A percentile compares a stretch with the other conserved stretches of the same genome.
phyloP scores from a whole-genome alignment of 2,888 invertebrate genomes.

The Drepana falcataria region DNA sequence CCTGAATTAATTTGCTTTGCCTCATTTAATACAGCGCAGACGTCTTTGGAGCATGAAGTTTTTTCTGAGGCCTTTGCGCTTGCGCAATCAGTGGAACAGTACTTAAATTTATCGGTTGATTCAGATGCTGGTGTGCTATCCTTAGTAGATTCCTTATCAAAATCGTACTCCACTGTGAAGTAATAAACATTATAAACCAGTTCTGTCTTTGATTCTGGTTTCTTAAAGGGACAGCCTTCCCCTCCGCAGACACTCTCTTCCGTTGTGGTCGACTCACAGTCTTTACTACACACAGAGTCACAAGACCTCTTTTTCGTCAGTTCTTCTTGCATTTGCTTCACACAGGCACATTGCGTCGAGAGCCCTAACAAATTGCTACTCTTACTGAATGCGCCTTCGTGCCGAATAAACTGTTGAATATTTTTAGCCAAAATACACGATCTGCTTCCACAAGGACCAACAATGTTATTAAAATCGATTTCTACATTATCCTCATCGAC shows the following conservation, averaged over 20 bases:
- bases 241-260: conserved; percentile 42
- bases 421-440: conserved; percentile 57
- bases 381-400: conserved; percentile 50
- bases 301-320: conserved; percentile 41
- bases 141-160: conserved; percentile 25
- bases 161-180: conserved; percentile 60
- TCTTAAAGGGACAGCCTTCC: conserved; percentile 42
- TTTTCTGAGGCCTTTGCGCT: conserved; percentile 35
- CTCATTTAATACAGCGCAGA: conserved; percentile 29
- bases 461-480: conserved; percentile 49
- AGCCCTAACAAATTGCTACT: conserved; percentile 43
- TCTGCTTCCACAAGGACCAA: conserved; percentile 69
- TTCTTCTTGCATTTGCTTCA: conserved; percentile 53
- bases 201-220: conserved; percentile 12
- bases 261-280: conserved; percentile 43
- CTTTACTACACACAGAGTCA: conserved; percentile 41
- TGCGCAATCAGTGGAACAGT: conserved; percentile 50
- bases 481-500: conserved; percentile 59
- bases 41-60: conserved; percentile 46
- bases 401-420: conserved; percentile 58
- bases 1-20: conserved; percentile 12
- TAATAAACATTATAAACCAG: conserved; percentile 58
- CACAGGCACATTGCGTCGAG: conserved; percentile 65
- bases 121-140: conserved; percentile 18
- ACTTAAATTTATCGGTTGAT: conserved; percentile 31